Evolutionary conservation across 2,888 invertebrate species (phyloP).

Genomic region (Melinopterus prodromus): DNA sequence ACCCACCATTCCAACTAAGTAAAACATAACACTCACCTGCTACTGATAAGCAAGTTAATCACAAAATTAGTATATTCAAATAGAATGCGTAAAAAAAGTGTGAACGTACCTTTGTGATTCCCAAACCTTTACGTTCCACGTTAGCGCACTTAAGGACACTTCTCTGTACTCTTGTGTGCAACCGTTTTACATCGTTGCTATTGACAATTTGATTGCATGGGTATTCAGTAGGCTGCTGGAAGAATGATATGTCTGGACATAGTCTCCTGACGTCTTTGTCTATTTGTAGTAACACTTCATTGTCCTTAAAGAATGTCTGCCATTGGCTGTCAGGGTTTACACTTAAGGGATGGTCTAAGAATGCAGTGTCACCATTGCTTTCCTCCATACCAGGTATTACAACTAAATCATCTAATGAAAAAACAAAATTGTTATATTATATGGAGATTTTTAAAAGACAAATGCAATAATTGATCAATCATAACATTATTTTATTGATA

Average conservation of each 20-base stretch:
- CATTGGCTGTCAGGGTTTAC: slow-evolving; percentile 96
- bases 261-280: slow-evolving; percentile 95
- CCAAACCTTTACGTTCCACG: slow-evolving; percentile 86
- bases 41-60: slow-evolving; percentile 45
- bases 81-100: slow-evolving; percentile 24
- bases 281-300: slow-evolving; percentile 96
- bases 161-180: slow-evolving; percentile 89
- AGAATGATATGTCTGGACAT: slow-evolving; percentile 97
- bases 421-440: not conserved
- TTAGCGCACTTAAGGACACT: slow-evolving; percentile 87
- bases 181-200: slow-evolving; percentile 81
- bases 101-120: slow-evolving; percentile 82
- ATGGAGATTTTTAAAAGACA: not conserved
- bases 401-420: slow-evolving; percentile 78
- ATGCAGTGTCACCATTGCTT: slow-evolving; percentile 67
- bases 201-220: slow-evolving; percentile 85
- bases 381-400: slow-evolving; percentile 78
- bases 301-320: slow-evolving; percentile 96
- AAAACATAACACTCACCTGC: slow-evolving; percentile 43
- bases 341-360: slow-evolving; percentile 89
- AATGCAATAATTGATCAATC: not conserved
- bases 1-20: not conserved
- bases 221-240: slow-evolving; percentile 92
- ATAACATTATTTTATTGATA: too few relatives aligned
- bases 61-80: slow-evolving; percentile 18